Evolutionary conservation across 2,888 invertebrate species (phyloP), one percentile per base, ranked within the genome.

Genomic region (Brachypalpus laphriformis): DNA sequence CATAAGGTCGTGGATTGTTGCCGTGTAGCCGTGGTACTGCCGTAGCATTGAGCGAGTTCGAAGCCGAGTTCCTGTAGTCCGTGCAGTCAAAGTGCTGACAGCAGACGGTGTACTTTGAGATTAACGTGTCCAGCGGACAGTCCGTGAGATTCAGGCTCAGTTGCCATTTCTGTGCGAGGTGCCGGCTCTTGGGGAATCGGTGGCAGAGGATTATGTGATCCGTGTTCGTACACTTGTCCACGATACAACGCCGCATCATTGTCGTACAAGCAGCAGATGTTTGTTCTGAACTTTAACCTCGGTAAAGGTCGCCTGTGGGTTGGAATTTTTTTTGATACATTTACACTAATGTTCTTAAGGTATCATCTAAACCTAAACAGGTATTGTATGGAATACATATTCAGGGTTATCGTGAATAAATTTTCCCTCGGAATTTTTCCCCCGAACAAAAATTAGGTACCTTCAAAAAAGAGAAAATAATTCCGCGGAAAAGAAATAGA

Each of bases 201-300:
- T 87, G 87, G 16, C 83, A 76, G 3, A 72, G 49, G 9, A 74
- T 54, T 7, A 45, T 61, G n/a, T 63, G 40, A 45, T 87, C 85
- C 0, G 71, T 59, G 14, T 82, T 87, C 9, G 45, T 40, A 16
- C 87, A 87, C 5, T 61, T 74, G n/a, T 78, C 42, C 7, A 87
- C 78, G 0, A 85, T 72, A 34, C 87, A 87, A 49, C 76, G 66
- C 4, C 85, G 81, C 77, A 87, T 87, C 56, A 1, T n/a, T 28
- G 37, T 20, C 5, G n/a, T n/a, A n/a, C n/a, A n/a, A n/a, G n/a
- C n/a, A 11, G 16, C 34, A 9, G 9, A 40, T n/a, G 6, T n/a
- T n/a, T 18, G 1, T 8, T 51, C 20, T 31, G 14, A 2, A 34
- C 47, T 47, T 37, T 59, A 8, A 42, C 22, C 22, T n/a, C 9